Evolutionary conservation across 2,797 vertebrate species (phyloP), one percentile per base, ranked within the genome.

Genomic region (Fundulus diaphanus): DNA sequence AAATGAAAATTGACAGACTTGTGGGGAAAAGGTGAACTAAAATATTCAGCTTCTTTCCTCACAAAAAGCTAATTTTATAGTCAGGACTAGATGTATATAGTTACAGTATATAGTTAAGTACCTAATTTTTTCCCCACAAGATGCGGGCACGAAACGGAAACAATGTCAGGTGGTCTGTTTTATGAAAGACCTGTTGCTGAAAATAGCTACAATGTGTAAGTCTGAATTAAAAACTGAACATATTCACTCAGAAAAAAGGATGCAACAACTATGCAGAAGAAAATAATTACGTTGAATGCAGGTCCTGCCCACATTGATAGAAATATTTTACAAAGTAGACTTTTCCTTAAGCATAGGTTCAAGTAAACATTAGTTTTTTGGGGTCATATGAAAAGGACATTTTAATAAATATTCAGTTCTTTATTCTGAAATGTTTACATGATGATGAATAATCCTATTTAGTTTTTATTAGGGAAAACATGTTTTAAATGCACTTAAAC

Each of bases 31-130:
- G 33, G 22, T 42, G 35, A 66, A 40, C 37, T 66, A n/a, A 66
- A 66, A 42, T n/a, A 70, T 51, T 40, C 63, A 66, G 22, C 63
- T 27, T 42, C 24, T 66, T 66, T 42, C 24, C 42, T 40, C 24
- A 40, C 35, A 27, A 42, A 66, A 40, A 66, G 24, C 63, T 66
- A 11, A 66, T 66, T 66, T 66, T 66, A 37, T 37, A 33, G 33
- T 63, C 24, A 63, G 24, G 59, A 37, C 59, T 24, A 24, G 33
- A n/a, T n/a, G n/a, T n/a, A n/a, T n/a, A n/a, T n/a, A n/a, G n/a
- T n/a, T n/a, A n/a, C n/a, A n/a, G n/a, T n/a, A n/a, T n/a, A n/a
- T n/a, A n/a, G n/a, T n/a, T n/a, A n/a, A n/a, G n/a, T n/a, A n/a
- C n/a, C n/a, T n/a, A n/a, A n/a, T n/a, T n/a, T n/a, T n/a, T n/a